Evolutionary conservation across 2,797 vertebrate genomes (phyloP), one percentile per base, ranked within the genome.

Genomic region (Lutjanus campechanus): DNA sequence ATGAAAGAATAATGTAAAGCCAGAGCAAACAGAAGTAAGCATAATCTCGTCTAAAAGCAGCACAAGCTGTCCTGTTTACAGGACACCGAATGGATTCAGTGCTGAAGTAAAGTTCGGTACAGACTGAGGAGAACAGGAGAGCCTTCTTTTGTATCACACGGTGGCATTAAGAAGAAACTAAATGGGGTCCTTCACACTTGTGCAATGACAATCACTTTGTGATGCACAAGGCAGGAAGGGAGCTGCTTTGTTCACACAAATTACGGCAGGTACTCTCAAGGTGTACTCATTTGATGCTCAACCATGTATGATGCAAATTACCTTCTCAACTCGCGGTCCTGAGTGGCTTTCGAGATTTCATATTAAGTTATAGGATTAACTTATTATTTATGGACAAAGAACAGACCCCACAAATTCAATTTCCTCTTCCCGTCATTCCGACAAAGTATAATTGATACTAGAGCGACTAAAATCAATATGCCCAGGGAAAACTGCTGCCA

Each of bases 101-200:
- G 65, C 16, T 41, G 22, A 25, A 25, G 60, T 29, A 36, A 68
- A 70, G 49, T 80, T 81, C 62, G 66, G 6, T 10, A 1, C 54
- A 73, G 40, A 20, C 54, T 15, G 63, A 60, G 22, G 53, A 44
- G 74, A 58, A 46, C 44, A 60, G 51, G 46, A 41, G 58, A 61
- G 56, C 17, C 44, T 36, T 70, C 63, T 22, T 8, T 53, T 62
- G 55, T n/a, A 54, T 66, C 22, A 58, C 19, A 54, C 20, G 40
- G 62, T 47, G 54, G 19, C 51, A 71, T 70, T 43, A 56, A 25
- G 20, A 69, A 77, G 19, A 58, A 82, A 67, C 46, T 54, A 62
- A 80, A 86, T 61, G 62, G 53, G 46, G 50, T 84, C 83, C 76
- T 85, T 77, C 82, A 81, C 81, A 81, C 58, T 69, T 79, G 53